Conservation (phyloP, 2,113 vertebrate genomes). For the Pantherophis guttatus region DNA sequence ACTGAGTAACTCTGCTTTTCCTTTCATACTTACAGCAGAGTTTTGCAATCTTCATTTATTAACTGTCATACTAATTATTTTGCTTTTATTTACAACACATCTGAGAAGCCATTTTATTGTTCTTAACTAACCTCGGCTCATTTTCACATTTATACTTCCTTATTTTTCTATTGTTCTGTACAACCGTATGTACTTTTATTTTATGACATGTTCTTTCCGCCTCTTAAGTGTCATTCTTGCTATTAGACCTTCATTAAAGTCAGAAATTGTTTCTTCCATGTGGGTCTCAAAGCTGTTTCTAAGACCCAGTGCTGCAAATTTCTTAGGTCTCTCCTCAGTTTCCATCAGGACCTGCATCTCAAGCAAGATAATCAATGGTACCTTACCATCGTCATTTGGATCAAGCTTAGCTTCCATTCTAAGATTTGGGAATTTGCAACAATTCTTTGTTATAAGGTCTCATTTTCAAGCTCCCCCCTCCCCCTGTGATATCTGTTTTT, state of each 20-base stretch:
- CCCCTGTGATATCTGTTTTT: background rate
- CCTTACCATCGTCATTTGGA: background rate
- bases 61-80: background rate
- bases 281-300: background rate
- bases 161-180: background rate
- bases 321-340: background rate
- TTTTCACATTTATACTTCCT: background rate
- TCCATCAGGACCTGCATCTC: background rate
- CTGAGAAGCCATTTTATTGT: background rate
- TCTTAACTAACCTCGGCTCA: background rate
- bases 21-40: background rate
- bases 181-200: background rate
- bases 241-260: background rate
- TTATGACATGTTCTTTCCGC: background rate
- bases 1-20: background rate
- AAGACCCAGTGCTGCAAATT: background rate
- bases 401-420: background rate
- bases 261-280: background rate
- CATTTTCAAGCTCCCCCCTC: background rate
- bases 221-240: background rate
- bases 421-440: background rate
- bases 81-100: background rate
- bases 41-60: background rate
- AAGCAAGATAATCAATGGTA: background rate
- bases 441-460: background rate